Evolutionary conservation across 2,797 vertebrate species (phyloP).

Genomic region (Gallinago stenura): DNA sequence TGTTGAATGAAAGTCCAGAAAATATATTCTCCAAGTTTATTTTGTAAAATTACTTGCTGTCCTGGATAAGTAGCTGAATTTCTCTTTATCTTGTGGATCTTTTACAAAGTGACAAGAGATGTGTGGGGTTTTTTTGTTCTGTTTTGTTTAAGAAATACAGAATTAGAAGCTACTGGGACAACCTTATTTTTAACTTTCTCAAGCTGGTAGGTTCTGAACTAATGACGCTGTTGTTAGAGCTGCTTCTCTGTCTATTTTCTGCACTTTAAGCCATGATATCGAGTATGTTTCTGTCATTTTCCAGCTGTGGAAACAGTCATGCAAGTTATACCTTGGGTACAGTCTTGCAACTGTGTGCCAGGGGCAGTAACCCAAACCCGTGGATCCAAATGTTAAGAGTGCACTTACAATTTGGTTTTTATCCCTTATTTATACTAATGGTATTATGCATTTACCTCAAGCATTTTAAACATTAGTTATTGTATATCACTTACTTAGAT

Average conservation of each 20-base stretch:
- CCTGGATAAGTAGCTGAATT: not conserved
- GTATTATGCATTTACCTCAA: slow-evolving; percentile 58
- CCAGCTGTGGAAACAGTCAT: not conserved
- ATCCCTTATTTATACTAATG: slow-evolving; percentile 67
- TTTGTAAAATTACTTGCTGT: not conserved
- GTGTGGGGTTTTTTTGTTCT: not conserved
- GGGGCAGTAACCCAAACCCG: not conserved
- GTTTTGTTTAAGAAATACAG: not conserved
- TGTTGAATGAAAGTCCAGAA: not conserved
- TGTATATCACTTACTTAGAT: slow-evolving; percentile 54
- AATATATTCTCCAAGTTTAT: not conserved
- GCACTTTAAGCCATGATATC: slow-evolving; percentile 38
- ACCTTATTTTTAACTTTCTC: slow-evolving; percentile 3
- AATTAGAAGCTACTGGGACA: not conserved
- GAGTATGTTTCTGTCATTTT: not conserved
- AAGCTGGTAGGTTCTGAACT: slow-evolving; percentile 5
- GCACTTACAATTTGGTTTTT: slow-evolving; percentile 10
- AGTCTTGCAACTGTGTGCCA: not conserved
- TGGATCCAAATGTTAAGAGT: slow-evolving; percentile 8
- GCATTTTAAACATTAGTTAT: slow-evolving; percentile 42
- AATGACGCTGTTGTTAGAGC: not conserved
- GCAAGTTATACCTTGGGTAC: not conserved
- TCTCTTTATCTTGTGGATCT: not conserved
- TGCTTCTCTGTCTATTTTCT: slow-evolving; percentile 31
- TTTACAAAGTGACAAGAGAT: not conserved